Percentiles rank a stretch among this genome's conserved stretches.
These are phyloP conservation scores for Oikopleura dioica DNA, from an alignment of 23 tunicate genomes.

Conservation along the genomic window DNA sequence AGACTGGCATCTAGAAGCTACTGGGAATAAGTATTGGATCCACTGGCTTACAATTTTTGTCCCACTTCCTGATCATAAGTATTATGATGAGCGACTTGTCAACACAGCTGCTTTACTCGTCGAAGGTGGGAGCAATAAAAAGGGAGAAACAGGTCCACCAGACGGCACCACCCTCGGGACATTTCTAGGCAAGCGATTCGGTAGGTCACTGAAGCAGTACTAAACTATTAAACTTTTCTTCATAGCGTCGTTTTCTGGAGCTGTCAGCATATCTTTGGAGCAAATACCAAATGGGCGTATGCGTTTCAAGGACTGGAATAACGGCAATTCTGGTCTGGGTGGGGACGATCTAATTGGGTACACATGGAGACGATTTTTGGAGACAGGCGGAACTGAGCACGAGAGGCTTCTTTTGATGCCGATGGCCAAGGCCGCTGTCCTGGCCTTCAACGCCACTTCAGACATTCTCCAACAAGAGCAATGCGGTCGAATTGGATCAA, in stretches of 20 bases:
- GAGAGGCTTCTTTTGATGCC: slow-evolving; percentile 77
- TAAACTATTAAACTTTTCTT: not conserved
- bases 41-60: slow-evolving; percentile 7
- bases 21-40: not conserved
- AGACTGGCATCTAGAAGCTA: not conserved
- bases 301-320: slow-evolving; percentile 30
- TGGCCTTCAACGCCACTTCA: slow-evolving; percentile 54
- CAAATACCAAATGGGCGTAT: slow-evolving; percentile 59
- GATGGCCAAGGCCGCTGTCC: slow-evolving; percentile 78
- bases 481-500: not conserved
- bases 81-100: not conserved
- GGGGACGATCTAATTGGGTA: slow-evolving; percentile 69
- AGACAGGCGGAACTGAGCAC: slow-evolving; percentile 36
- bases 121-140: slow-evolving; percentile 56
- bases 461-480: slow-evolving; percentile 39
- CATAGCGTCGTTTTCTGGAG: not conserved
- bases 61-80: not conserved
- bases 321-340: slow-evolving; percentile 22
- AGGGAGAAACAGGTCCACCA: slow-evolving; percentile 26
- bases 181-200: not conserved
- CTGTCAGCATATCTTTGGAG: slow-evolving; percentile 36
- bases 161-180: slow-evolving; percentile 27
- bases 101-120: slow-evolving; percentile 39
- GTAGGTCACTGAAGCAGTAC: not conserved
- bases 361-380: slow-evolving; percentile 72